phyloP scores from a whole-genome alignment of 2,113 vertebrate genomes.

The Cyprinodon variegatus region DNA sequence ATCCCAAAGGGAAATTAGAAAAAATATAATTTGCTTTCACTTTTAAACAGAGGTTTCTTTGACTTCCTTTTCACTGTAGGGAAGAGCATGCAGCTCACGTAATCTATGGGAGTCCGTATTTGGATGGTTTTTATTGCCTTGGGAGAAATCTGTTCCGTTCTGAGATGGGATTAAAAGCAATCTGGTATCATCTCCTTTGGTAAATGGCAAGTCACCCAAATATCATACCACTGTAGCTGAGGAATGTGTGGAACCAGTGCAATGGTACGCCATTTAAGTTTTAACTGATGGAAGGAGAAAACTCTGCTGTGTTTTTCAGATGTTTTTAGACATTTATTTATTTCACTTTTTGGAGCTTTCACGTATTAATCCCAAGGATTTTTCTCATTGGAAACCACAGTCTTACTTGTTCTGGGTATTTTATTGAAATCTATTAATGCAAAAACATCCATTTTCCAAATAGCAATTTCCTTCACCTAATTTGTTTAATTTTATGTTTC shows the following conservation, averaged over 20 bases:
- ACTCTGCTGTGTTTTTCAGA: background rate
- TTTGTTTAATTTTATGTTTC: no score
- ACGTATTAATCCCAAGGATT: background rate
- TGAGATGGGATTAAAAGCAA: conserved; percentile 33
- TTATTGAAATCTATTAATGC: no score
- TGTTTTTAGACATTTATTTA: background rate
- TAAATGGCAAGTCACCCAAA: conserved; percentile 45
- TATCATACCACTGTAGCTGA: conserved; percentile 41
- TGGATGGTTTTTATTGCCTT: conserved; percentile 13
- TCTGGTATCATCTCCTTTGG: conserved; percentile 32
- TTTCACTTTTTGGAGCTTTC: background rate
- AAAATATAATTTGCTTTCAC: background rate
- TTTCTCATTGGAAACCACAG: no score
- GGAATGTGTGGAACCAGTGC: background rate
- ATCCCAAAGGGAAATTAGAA: background rate
- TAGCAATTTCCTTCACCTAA: no score
- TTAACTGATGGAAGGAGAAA: conserved; percentile 8
- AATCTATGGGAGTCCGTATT: background rate
- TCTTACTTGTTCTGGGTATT: no score
- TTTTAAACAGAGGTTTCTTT: background rate
- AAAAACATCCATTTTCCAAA: no score
- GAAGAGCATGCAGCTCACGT: conserved; percentile 7
- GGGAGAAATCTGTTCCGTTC: conserved; percentile 22
- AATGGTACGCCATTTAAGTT: conserved; percentile 10
- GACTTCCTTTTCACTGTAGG: background rate